Evolutionary conservation across 2,888 invertebrate genomes (phyloP), one percentile per base, ranked within the genome.

Genomic region (Heliconius charithonia): DNA sequence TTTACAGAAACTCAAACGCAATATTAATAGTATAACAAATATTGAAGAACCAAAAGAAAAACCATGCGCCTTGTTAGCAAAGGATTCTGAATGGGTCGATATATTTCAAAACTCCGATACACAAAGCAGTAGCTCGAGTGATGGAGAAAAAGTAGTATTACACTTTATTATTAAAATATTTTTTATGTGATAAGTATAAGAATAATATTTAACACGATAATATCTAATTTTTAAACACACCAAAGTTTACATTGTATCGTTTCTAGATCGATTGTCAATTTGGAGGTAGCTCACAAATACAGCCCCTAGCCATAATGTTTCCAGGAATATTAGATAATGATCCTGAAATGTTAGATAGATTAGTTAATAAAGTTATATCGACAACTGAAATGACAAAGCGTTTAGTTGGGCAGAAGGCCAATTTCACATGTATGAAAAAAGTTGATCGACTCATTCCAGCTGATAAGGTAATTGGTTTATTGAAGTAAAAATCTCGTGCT

Each of bases 1-100:
- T 62, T 82, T 83, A 51, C 75, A 83, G 83, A 80, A 77, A 32
- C n/a, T 56, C 19, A 70, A 45, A 45, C 75, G 78, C n/a, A 74
- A 70, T 25, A 76, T 62, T 65, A 74, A 75, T 13, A 32, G 22
- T 72, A 71, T 72, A 72, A 75, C 66, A 59, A 56, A 72, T 29
- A 59, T n/a, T 32, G 72, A 75, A 32, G 79, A 82, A 45, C 70
- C 71, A 7, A 45, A 77, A 41, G 86, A 86, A 82, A 87, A 87
- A 13, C 79, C 86, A 56, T 92, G 89, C 74, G 91, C 95, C 4
- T 84, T 95, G 76, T 84, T 93, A 81, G 94, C 95, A 19, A 93
- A 93, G 85, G 95, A 95, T 84, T 95, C 95, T 0, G 93, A 93
- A 88, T 95, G 95, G 95, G 89, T 90, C 84, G 90, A 93, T 83